Evolutionary conservation across 2,888 invertebrate species (phyloP), one percentile per base, ranked within the genome.

Genomic region (Lobophora halterata): DNA sequence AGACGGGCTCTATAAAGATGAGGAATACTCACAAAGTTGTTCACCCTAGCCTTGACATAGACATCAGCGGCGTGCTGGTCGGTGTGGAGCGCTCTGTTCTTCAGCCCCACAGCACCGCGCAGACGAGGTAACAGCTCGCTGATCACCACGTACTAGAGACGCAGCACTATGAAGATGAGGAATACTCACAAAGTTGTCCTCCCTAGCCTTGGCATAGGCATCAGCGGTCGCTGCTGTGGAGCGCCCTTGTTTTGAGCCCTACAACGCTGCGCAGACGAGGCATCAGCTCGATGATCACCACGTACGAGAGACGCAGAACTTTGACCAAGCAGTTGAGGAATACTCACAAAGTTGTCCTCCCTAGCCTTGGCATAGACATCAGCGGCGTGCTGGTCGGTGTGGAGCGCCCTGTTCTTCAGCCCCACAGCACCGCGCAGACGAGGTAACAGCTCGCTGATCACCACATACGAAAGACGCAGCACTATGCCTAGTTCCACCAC

Each of bases 91-190:
- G 64, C 65, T 19, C 71, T 69, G 1, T 53, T 53, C 42, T 59
- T 71, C 39, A 85, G 31, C 0, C 87, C 85, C 0, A 86, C 44
- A 0, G 63, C 51, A 0, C 70, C 76, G 1, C 81, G 90, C 33
- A 74, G 86, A 67, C 80, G 58, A 0, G 91, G 90, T 19, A 95
- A 77, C 35, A 95, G 79, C 44, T 92, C 90, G 5, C 90, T 89
- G 33, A 95, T 93, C 10, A 92, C 91, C 7, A 95, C 88, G 61
- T 93, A 95, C 0, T 93, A 89, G 23, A 91, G 79, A 1, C 89
- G 89, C 16, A 94, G 71, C 1, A 90, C 71, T 3, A 3, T 5
- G 14, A 3, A 14, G 14, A 3, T 3, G 14, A 3, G 3, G 11
- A 25, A 13, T 27, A 71, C 85, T 74, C 19, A 86, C 86, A 63